phyloP scores from a whole-genome alignment of 2,888 invertebrate species.

The Meteorus cinctellus region DNA sequence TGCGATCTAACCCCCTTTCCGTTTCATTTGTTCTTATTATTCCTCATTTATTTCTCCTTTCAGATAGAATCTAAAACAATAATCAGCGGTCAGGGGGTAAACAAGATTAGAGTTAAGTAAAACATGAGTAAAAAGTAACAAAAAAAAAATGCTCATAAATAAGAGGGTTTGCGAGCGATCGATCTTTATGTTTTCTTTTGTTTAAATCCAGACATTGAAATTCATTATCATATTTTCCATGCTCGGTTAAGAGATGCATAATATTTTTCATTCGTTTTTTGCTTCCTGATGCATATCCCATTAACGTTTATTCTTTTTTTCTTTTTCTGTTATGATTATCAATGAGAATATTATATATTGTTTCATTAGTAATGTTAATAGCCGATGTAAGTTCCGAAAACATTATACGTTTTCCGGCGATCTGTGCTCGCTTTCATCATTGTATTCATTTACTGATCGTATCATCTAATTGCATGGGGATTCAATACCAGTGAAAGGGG shows the following conservation, averaged over 20 bases:
- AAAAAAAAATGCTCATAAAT: constrained; percentile 67
- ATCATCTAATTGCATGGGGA: constrained; percentile 42
- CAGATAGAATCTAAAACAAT: constrained; percentile 20
- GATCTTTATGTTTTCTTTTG: constrained; percentile 52
- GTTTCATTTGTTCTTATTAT: constrained; percentile 19
- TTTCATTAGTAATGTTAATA: constrained; percentile 42
- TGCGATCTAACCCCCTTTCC: constrained; percentile 55
- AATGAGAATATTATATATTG: constrained; percentile 43
- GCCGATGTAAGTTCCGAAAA: constrained; percentile 46
- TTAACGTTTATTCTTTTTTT: constrained; percentile 31
- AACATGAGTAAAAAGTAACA: constrained; percentile 71
- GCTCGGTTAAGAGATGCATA: constrained; percentile 43
- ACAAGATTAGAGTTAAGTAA: constrained; percentile 57
- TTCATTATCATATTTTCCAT: constrained; percentile 39
- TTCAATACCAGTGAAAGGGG: constrained; percentile 45
- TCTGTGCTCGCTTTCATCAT: constrained; percentile 34
- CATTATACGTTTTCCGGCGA: constrained; percentile 24
- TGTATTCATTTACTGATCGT: constrained; percentile 26
- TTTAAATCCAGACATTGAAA: constrained; percentile 47
- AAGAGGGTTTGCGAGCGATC: constrained; percentile 68
- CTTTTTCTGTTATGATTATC: constrained; percentile 38
- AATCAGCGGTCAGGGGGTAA: constrained; percentile 48
- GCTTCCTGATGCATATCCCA: constrained; percentile 41
- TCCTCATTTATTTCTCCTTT: constrained; percentile 18
- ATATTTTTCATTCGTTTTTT: constrained; percentile 22